phyloP scores from a whole-genome alignment of 53 echinoderm and acorn worm species.

The Holothuria leucospilota region DNA sequence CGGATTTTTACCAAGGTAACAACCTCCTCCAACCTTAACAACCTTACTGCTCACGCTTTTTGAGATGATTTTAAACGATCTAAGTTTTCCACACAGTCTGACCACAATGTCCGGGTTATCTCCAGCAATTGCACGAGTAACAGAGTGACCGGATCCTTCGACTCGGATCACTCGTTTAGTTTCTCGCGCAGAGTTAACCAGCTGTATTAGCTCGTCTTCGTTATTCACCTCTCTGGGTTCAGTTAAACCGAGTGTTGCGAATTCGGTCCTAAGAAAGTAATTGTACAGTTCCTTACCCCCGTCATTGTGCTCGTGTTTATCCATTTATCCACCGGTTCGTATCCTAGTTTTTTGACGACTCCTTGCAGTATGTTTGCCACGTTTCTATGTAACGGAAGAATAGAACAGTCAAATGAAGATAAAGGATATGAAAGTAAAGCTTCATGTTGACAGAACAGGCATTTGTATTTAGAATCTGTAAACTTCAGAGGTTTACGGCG shows the following conservation, averaged over 20 bases:
- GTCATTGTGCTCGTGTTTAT: not conserved
- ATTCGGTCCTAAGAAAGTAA: not conserved
- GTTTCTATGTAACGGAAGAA: too few relatives aligned
- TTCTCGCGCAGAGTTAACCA: conserved; percentile 24
- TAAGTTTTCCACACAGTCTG: not conserved
- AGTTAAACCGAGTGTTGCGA: not conserved
- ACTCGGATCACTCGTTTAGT: not conserved
- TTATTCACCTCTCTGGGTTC: conserved; percentile 5
- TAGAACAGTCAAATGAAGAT: too few relatives aligned
- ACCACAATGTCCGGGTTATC: not conserved
- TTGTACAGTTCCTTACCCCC: not conserved
- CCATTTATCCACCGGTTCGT: too few relatives aligned
- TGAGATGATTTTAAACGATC: conserved; percentile 16
- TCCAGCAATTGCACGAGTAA: not conserved
- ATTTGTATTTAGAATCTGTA: too few relatives aligned
- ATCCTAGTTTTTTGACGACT: too few relatives aligned
- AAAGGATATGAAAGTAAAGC: too few relatives aligned
- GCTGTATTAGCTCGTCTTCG: not conserved
- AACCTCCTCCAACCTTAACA: conserved; percentile 29
- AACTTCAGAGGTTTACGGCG: too few relatives aligned
- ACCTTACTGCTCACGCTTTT: not conserved
- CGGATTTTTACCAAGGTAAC: conserved; percentile 43
- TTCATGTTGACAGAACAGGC: too few relatives aligned
- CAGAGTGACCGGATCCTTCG: conserved; percentile 17
- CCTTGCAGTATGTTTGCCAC: too few relatives aligned